Conservation (phyloP, 2,797 vertebrate genomes). For the Mormyrus proboscirostris region DNA sequence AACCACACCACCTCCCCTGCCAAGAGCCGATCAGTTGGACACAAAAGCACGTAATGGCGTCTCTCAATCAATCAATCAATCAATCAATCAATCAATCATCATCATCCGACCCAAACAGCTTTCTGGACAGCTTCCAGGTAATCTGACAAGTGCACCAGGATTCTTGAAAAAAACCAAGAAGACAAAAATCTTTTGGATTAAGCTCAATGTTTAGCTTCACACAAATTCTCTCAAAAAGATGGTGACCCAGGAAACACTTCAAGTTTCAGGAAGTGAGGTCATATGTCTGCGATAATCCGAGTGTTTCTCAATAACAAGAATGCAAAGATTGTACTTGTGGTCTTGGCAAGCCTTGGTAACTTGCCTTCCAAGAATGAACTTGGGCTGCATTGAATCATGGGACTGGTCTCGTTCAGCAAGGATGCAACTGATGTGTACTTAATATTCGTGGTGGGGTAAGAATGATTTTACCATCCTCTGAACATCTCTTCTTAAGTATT, state of each 20-base stretch:
- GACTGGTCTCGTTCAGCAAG: neutral
- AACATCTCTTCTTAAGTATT: neutral
- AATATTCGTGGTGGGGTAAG: neutral
- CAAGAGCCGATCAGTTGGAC: neutral
- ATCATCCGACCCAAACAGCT: neutral
- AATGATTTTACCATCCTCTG: neutral
- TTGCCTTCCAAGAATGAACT: neutral
- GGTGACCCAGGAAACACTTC: constrained; percentile 6
- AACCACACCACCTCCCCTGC: neutral
- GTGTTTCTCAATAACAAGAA: neutral
- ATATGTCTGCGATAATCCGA: neutral
- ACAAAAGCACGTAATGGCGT: neutral
- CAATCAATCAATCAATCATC: neutral
- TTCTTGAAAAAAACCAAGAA: neutral
- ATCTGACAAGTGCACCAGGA: constrained; percentile 1
- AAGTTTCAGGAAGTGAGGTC: neutral
- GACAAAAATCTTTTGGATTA: neutral
- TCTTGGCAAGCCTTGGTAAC: neutral
- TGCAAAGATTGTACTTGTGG: neutral
- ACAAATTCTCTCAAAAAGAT: neutral
- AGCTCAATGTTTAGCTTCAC: neutral
- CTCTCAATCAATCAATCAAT: neutral
- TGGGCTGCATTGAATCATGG: neutral
- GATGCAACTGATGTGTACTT: neutral
- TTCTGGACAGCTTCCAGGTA: neutral